These are phyloP conservation scores for Colistium nudipinnis DNA, from an alignment of 2,113 vertebrate genomes.

Conservation along the genomic window DNA sequence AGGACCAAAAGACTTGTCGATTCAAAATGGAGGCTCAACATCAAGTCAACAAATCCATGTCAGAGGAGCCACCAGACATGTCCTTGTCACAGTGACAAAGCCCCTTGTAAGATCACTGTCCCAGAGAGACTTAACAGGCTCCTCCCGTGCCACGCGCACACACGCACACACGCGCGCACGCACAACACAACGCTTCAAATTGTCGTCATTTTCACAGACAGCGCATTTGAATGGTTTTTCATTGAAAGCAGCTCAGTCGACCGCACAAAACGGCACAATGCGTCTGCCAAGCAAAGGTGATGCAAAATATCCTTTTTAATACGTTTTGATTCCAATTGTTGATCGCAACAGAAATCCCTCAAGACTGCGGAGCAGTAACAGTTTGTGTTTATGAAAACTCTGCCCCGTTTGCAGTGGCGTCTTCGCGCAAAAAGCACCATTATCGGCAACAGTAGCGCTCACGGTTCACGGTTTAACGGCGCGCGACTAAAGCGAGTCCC, in stretches of 20 bases:
- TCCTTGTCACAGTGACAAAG: conserved; percentile 73
- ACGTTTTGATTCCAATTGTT: background rate
- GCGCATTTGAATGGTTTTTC: conserved; percentile 12
- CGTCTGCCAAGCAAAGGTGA: conserved; percentile 11
- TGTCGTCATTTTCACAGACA: conserved; percentile 19
- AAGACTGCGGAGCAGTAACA: background rate
- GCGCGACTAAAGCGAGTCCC: conserved; percentile 5
- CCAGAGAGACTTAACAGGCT: conserved; percentile 28
- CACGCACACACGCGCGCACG: too few relatives aligned
- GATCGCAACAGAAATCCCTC: conserved; percentile 11
- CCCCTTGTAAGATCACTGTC: conserved; percentile 52
- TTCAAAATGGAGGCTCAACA: conserved; percentile 75
- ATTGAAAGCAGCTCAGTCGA: conserved; percentile 12
- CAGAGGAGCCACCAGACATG: conserved; percentile 49
- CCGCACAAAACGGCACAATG: background rate
- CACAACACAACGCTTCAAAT: conserved; percentile 30
- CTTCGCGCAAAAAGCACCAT: conserved; percentile 22
- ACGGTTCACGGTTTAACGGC: conserved; percentile 18
- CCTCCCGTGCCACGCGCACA: conserved; percentile 10
- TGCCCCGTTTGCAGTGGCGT: background rate
- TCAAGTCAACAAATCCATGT: conserved; percentile 77
- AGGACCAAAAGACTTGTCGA: conserved; percentile 70
- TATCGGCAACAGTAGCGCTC: conserved; percentile 29
- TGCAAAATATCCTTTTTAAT: conserved; percentile 1
- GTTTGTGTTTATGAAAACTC: background rate